phyloP scores from a whole-genome alignment of 64 coral and sea anemone species.

The Montipora cactus region DNA sequence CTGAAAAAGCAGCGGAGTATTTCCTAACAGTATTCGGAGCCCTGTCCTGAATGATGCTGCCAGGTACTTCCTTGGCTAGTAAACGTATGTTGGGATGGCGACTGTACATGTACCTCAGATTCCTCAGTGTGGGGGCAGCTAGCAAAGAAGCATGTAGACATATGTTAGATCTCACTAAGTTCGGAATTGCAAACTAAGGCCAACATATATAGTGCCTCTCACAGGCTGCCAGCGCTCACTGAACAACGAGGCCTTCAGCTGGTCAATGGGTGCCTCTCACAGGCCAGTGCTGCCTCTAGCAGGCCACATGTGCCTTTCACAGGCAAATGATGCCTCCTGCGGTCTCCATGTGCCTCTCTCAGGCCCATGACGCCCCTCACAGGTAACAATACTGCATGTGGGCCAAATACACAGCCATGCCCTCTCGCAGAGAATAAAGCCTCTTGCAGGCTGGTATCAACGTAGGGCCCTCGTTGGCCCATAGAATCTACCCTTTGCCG shows the following conservation, averaged over 20 bases:
- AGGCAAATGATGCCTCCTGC: not conserved
- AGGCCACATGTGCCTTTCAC: not conserved
- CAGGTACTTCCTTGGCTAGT: constrained; percentile 6
- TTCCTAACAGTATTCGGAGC: constrained; percentile 45
- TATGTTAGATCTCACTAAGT: constrained; percentile 2
- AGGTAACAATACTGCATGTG: not conserved
- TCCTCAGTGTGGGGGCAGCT: not conserved
- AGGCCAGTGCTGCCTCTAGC: not conserved
- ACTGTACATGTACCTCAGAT: not conserved
- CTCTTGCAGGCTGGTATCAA: not conserved
- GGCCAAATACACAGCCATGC: not conserved
- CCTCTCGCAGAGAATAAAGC: too few species aligned
- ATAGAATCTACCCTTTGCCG: not conserved
- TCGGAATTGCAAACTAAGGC: not conserved
- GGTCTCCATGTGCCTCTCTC: not conserved
- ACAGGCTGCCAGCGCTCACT: not conserved
- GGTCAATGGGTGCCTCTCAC: not conserved
- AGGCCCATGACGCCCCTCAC: not conserved
- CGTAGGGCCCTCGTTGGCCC: not conserved
- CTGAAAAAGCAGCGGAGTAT: constrained; percentile 3
- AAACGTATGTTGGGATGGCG: not conserved
- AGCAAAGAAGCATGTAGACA: not conserved
- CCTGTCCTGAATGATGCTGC: constrained; percentile 29
- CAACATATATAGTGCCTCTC: not conserved
- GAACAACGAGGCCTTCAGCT: not conserved